phyloP scores from a whole-genome alignment of 1,140 invertebrate species.

The Paralvinella palmiformis region DNA sequence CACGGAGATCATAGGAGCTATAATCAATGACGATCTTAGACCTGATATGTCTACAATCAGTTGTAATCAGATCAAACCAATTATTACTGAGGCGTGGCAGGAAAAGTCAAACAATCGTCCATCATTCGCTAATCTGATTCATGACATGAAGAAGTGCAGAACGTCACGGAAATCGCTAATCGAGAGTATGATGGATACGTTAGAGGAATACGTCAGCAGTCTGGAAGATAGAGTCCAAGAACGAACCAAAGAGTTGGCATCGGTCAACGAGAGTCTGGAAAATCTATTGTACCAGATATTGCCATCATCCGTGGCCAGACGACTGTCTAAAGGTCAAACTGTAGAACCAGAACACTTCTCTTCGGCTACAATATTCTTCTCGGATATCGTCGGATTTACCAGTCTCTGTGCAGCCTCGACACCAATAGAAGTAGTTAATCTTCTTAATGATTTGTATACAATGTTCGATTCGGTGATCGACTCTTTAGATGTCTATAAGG shows the following conservation, averaged over 20 bases:
- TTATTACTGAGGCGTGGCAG: background rate
- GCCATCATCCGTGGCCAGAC: conserved; percentile 32
- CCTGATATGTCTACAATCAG: background rate
- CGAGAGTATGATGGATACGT: conserved; percentile 11
- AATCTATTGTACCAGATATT: conserved; percentile 12
- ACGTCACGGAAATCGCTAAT: background rate
- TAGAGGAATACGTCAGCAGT: background rate
- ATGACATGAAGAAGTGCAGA: background rate
- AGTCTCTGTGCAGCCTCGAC: conserved; percentile 70
- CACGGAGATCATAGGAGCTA: background rate
- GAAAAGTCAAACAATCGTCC: background rate
- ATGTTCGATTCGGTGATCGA: conserved; percentile 88
- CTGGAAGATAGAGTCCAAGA: conserved; percentile 6
- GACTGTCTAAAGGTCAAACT: conserved; percentile 76
- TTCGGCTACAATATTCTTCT: conserved; percentile 84
- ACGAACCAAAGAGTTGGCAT: background rate
- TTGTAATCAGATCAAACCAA: background rate
- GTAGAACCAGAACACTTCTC: conserved; percentile 94
- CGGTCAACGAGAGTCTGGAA: conserved; percentile 4
- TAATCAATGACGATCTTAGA: background rate
- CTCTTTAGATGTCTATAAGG: conserved; percentile 83
- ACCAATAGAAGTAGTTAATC: conserved; percentile 50
- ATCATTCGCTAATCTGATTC: background rate
- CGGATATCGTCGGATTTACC: conserved; percentile 95
- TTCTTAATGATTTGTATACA: conserved; percentile 76